These are phyloP conservation scores for Loxodonta africana DNA, from an alignment of 2,113 vertebrate species.

Conservation along the genomic window DNA sequence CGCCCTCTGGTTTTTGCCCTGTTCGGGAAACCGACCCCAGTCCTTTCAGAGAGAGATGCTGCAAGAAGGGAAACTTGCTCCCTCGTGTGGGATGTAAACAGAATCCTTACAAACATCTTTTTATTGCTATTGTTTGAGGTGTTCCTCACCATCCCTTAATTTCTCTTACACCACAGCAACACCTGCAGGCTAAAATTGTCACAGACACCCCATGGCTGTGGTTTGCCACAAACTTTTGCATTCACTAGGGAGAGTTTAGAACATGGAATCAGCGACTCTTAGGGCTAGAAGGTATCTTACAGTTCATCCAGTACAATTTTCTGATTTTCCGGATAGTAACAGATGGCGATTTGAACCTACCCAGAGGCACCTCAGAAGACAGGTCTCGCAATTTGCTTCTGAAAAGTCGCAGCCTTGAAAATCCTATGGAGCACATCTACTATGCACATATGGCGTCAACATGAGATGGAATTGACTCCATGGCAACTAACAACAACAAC, in stretches of 20 bases:
- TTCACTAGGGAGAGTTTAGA: conserved; percentile 1
- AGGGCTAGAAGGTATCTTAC: background rate
- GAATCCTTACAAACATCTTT: conserved; percentile 86
- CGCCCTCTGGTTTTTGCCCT: conserved; percentile 85
- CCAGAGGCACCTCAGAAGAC: background rate
- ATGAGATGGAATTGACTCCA: background rate
- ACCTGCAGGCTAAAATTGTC: conserved; percentile 88
- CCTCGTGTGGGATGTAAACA: conserved; percentile 87
- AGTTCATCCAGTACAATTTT: background rate
- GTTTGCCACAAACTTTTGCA: conserved; percentile 70
- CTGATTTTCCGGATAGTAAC: background rate
- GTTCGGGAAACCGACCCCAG: conserved; percentile 87
- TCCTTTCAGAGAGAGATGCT: conserved; percentile 86
- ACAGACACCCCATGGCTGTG: conserved; percentile 59
- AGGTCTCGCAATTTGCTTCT: background rate
- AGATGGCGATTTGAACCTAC: background rate
- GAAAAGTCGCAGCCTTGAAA: background rate
- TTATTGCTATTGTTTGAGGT: conserved; percentile 85
- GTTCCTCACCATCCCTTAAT: conserved; percentile 81
- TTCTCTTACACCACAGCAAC: conserved; percentile 88
- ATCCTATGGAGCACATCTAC: background rate
- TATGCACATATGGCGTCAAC: background rate
- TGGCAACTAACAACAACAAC: background rate
- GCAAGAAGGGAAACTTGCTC: conserved; percentile 79
- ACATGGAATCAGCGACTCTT: background rate